Conservation (phyloP, 2,888 invertebrate species). For the Drosophila prostipennis region DNA sequence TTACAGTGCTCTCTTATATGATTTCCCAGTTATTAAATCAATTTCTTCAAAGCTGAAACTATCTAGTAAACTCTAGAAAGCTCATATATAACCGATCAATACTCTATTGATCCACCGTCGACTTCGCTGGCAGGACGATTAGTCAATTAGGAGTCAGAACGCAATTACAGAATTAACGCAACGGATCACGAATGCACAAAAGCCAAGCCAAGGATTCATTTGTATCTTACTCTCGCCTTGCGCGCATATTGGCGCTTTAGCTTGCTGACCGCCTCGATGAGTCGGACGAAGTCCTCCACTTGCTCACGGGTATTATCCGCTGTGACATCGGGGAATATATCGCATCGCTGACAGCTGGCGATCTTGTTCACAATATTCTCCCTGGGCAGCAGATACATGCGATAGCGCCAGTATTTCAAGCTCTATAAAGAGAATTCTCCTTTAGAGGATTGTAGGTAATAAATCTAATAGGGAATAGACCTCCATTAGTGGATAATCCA, state of each 20-base stretch:
- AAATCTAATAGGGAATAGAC: constrained; percentile 84
- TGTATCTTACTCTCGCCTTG: constrained; percentile 89
- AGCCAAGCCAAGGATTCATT: constrained; percentile 54
- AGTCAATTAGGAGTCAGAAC: constrained; percentile 34
- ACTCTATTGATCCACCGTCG: background rate
- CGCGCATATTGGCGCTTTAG: constrained; percentile 91
- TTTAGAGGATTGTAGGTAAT: background rate
- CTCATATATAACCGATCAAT: constrained; percentile 1
- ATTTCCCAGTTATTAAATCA: background rate
- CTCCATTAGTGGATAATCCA: constrained; percentile 94
- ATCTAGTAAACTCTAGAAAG: background rate
- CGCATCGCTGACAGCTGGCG: constrained; percentile 90
- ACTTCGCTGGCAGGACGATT: constrained; percentile 19
- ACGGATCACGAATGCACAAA: constrained; percentile 36
- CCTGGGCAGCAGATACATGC: constrained; percentile 94
- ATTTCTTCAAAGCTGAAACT: background rate
- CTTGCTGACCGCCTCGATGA: constrained; percentile 95
- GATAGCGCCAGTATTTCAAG: constrained; percentile 95
- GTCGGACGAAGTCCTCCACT: constrained; percentile 90
- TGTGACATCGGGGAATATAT: constrained; percentile 88
- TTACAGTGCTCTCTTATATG: background rate
- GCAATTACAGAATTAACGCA: constrained; percentile 40
- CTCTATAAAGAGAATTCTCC: constrained; percentile 85
- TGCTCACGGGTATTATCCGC: constrained; percentile 86
- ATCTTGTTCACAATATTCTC: constrained; percentile 92